These are phyloP conservation scores for Aplodontia rufa DNA, from an alignment of 2,113 vertebrate genomes.

Conservation along the genomic window DNA sequence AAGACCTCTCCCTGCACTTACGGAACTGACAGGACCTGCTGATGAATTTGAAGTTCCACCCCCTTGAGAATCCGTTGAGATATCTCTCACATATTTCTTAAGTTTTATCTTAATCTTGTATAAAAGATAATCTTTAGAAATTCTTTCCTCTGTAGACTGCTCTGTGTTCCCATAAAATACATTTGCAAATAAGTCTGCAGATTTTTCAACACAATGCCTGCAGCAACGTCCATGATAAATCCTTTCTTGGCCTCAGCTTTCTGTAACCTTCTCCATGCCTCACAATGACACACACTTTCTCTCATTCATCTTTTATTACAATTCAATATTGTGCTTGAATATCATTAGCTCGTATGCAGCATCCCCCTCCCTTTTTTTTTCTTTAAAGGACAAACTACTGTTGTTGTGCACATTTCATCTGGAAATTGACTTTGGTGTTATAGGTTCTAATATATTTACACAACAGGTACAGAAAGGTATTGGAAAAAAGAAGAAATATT, in stretches of 20 bases:
- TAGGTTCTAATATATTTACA: constrained; percentile 87
- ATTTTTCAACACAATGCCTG: constrained; percentile 86
- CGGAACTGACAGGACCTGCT: constrained; percentile 72
- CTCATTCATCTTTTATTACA: constrained; percentile 91
- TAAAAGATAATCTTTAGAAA: constrained; percentile 86
- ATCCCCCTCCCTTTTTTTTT: constrained; percentile 9
- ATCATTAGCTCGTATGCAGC: constrained; percentile 83
- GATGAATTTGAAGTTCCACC: constrained; percentile 78
- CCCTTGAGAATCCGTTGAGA: constrained; percentile 76
- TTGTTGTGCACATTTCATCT: constrained; percentile 85
- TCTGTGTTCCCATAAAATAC: constrained; percentile 85
- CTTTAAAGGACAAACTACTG: constrained; percentile 79
- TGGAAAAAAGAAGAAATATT: constrained; percentile 87
- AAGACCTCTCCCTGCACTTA: constrained; percentile 77
- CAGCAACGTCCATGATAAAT: constrained; percentile 87
- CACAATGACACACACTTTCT: constrained; percentile 88
- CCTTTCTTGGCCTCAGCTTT: constrained; percentile 85
- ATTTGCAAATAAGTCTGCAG: constrained; percentile 87
- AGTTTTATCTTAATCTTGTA: constrained; percentile 85
- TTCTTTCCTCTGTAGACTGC: constrained; percentile 83
- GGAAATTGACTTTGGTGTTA: constrained; percentile 87
- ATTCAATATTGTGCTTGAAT: constrained; percentile 89
- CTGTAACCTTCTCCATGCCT: constrained; percentile 87
- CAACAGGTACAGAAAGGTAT: constrained; percentile 87
- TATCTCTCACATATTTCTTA: constrained; percentile 80